A percentile compares a stretch with the other conserved stretches of the same genome.
Conservation (phyloP, 2,888 invertebrate genomes). For the Nomada lathburiana region DNA sequence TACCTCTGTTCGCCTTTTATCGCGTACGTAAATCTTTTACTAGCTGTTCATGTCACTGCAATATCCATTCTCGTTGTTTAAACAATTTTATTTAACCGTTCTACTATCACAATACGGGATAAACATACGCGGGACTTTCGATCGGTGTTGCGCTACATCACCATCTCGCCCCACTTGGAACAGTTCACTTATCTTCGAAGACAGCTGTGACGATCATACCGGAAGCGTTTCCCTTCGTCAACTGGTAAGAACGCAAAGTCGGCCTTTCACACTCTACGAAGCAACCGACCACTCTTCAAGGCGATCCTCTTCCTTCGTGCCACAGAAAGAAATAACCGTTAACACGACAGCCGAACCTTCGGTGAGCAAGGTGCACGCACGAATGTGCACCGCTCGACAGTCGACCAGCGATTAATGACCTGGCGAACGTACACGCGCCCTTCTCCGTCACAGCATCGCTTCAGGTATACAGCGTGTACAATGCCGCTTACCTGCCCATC, state of each 20-base stretch:
- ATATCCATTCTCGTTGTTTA: not conserved
- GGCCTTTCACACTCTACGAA: conserved; percentile 59
- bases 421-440: conserved; percentile 59
- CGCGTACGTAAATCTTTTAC: not conserved
- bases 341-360: conserved; percentile 62
- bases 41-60: not conserved
- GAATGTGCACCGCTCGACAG: conserved; percentile 54
- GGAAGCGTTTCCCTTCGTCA: conserved; percentile 54
- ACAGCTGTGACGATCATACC: conserved; percentile 61
- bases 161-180: conserved; percentile 1
- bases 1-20: conserved; percentile 18
- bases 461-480: not conserved
- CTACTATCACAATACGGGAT: not conserved
- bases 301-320: conserved; percentile 60
- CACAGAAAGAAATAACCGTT: conserved; percentile 69
- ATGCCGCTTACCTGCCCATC: conserved; percentile 33
- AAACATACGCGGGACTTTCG: conserved; percentile 11
- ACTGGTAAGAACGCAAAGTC: conserved; percentile 42
- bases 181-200: conserved; percentile 9
- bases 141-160: conserved; percentile 18
- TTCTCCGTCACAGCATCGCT: conserved; percentile 41
- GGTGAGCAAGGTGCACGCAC: conserved; percentile 55
- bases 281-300: conserved; percentile 47
- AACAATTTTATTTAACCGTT: not conserved
- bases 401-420: conserved; percentile 71